These are phyloP conservation scores for Watsonalla cultraria DNA, from an alignment of 2,888 invertebrate genomes.

Conservation along the genomic window DNA sequence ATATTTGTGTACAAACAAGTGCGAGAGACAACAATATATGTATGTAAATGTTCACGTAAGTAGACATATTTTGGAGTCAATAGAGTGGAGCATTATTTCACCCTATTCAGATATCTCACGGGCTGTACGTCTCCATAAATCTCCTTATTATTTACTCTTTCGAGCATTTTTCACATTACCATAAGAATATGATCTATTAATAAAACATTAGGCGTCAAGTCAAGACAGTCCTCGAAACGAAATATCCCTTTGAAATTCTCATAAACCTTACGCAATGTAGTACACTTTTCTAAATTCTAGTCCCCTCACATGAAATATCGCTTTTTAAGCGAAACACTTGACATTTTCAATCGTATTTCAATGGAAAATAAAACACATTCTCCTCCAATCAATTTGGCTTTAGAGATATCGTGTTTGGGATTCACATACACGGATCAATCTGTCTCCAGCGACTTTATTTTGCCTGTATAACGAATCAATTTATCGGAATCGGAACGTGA, in stretches of 20 bases:
- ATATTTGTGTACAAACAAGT: too few relatives aligned
- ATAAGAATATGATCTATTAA: neutral
- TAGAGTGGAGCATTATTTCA: neutral
- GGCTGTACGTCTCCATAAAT: neutral
- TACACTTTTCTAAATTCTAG: neutral
- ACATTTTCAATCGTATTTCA: neutral
- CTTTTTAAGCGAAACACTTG: neutral
- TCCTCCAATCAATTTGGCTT: neutral
- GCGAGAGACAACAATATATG: too few relatives aligned
- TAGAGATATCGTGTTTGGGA: neutral
- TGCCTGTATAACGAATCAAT: slow-evolving; percentile 2
- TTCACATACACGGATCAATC: neutral
- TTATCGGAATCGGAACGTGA: slow-evolving; percentile 1
- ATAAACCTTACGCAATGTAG: neutral
- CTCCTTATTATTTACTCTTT: neutral
- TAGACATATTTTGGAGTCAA: too few relatives aligned
- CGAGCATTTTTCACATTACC: neutral
- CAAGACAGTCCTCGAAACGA: neutral
- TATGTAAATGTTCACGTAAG: too few relatives aligned
- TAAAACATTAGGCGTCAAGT: neutral
- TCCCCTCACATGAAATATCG: neutral
- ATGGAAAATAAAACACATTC: neutral
- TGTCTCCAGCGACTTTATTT: neutral
- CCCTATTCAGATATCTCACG: neutral
- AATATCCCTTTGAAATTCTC: neutral